Conservation (phyloP, 2,888 invertebrate genomes). For the Diarsia mendica region DNA sequence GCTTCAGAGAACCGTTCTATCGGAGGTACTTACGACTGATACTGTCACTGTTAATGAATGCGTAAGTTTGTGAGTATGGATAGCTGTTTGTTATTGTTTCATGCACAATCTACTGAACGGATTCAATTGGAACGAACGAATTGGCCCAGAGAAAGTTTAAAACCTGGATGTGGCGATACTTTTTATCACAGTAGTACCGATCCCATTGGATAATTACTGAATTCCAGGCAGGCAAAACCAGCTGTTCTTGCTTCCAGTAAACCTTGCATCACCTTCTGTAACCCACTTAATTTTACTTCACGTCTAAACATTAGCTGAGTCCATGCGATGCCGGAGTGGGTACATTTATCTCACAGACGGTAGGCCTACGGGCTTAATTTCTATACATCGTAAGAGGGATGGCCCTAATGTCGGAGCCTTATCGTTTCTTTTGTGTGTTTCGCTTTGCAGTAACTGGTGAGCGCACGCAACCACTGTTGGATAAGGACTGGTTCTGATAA, state of each 20-base stretch:
- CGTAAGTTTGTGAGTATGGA: not conserved
- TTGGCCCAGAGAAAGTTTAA: too few species aligned
- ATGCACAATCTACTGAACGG: not conserved
- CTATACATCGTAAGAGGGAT: constrained; percentile 76
- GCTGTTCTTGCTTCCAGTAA: not conserved
- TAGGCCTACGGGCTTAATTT: constrained; percentile 74
- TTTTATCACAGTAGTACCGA: not conserved
- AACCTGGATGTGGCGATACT: too few species aligned
- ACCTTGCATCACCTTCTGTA: constrained; percentile 31
- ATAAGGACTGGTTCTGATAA: constrained; percentile 53
- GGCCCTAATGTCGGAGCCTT: constrained; percentile 75
- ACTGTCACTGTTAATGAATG: not conserved
- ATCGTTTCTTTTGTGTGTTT: constrained; percentile 81
- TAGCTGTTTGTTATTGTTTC: not conserved
- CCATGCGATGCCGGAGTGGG: constrained; percentile 65
- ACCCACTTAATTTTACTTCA: constrained; percentile 53
- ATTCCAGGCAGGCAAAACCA: not conserved
- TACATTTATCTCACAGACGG: constrained; percentile 65
- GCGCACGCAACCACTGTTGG: constrained; percentile 72
- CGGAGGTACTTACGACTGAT: not conserved
- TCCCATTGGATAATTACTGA: not conserved
- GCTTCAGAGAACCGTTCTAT: not conserved
- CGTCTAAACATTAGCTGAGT: constrained; percentile 59
- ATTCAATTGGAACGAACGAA: too few species aligned
- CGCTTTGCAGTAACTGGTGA: constrained; percentile 74